Evolutionary conservation across 2,797 vertebrate genomes (phyloP), one percentile per base, ranked within the genome.

Genomic region (Siniperca undulata): DNA sequence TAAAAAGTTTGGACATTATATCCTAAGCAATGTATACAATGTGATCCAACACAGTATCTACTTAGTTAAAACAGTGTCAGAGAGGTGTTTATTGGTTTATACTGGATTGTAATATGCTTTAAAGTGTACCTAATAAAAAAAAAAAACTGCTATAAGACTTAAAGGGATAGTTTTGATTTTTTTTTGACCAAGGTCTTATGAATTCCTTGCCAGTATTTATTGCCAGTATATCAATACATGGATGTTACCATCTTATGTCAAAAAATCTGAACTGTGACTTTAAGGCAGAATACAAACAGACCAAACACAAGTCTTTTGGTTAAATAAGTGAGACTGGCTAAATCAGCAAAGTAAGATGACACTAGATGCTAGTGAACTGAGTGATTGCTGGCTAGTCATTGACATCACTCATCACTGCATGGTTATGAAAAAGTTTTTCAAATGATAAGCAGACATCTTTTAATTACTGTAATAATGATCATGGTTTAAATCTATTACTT

Each of bases 321-420:
- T 22, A 44, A 27, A 22, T 44, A 16, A 19, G 59, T 36, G 50
- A 20, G 30, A 50, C 46, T 17, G 46, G 30, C 22, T n/a, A 11
- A 52, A 50, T 52, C 11, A 53, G 4, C 16, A 8, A 34, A 36
- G 53, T 16, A 8, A 17, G 42, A 69, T 77, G 53, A 60, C 50
- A 55, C 36, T 40, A 56, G n/a, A 66, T 67, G 42, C 65, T 24
- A 61, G 12, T 60, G 30, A 71, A 55, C 17, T 55, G 46, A 81
- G 30, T 62, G 40, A 46, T 38, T 22, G 20, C 44, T 65, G n/a
- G n/a, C 9, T 50, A 12, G 17, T 65, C 48, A 27, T n/a, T 55
- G 20, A 24, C 27, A 48, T 27, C 40, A 27, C 17, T 59, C 17
- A 24, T 71, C 22, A 34, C 22, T 22, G 36, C 22, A 22, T 55